Evolutionary conservation across 2,113 vertebrate species (phyloP).

Genomic region (Pleuronectes platessa): DNA sequence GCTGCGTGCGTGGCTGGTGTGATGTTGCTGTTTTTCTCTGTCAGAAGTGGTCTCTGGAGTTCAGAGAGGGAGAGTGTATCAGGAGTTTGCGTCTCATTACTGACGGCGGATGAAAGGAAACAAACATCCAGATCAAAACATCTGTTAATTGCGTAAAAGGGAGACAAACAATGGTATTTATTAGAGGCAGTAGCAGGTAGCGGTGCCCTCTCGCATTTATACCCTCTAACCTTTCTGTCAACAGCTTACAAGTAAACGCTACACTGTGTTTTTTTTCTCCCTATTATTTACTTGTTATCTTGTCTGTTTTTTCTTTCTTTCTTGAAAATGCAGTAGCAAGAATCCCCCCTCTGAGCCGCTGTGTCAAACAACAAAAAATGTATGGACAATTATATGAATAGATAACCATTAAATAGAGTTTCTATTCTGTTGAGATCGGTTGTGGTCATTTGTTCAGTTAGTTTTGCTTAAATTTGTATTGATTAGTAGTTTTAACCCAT

Average conservation of each 20-base stretch:
- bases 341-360: conserved; percentile 15
- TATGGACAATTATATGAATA: neutral
- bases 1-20: conserved; percentile 28
- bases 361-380: fast-evolving
- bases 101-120: conserved; percentile 66
- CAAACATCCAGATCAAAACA: conserved; percentile 65
- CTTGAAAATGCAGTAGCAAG: neutral
- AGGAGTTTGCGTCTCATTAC: conserved; percentile 67
- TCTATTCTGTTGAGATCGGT: too few relatives aligned
- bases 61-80: conserved; percentile 59
- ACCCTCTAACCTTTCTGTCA: conserved; percentile 52
- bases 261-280: conserved; percentile 9
- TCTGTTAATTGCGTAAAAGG: conserved; percentile 77
- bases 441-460: neutral
- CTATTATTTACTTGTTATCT: conserved; percentile 47
- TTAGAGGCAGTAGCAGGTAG: conserved; percentile 62
- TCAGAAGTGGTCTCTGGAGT: conserved; percentile 65
- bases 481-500: too few relatives aligned
- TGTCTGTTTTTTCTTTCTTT: conserved; percentile 14
- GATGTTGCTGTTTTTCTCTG: conserved; percentile 68
- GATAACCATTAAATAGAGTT: neutral
- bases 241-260: conserved; percentile 24
- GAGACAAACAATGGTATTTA: conserved; percentile 73
- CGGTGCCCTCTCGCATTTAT: conserved; percentile 53
- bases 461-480: neutral